Percentiles rank a stretch among this genome's conserved stretches.
These are phyloP conservation scores for Zaprionus capensis DNA, from an alignment of 1,140 invertebrate genomes.

Conservation along the genomic window DNA sequence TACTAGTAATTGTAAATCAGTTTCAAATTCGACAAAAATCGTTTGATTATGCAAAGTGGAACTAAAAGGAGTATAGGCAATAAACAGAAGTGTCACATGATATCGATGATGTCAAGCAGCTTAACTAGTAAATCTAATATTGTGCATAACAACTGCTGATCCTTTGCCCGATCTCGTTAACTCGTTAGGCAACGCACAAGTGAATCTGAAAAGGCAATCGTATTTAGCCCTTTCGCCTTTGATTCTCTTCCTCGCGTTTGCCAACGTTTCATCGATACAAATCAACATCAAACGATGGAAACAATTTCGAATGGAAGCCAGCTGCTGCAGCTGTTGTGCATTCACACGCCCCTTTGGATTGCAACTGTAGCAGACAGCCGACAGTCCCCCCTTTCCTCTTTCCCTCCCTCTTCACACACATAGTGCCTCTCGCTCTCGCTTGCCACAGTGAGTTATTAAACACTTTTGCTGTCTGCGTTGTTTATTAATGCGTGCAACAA, in stretches of 20 bases:
- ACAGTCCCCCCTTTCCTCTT: neutral
- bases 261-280: constrained; percentile 17
- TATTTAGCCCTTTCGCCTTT: neutral
- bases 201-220: neutral
- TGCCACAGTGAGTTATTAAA: constrained; percentile 63
- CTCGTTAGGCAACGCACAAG: neutral
- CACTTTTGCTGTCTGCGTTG: constrained; percentile 67
- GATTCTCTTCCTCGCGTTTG: neutral
- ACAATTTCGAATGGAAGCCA: constrained; percentile 17
- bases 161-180: constrained; percentile 3
- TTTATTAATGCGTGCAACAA: constrained; percentile 62
- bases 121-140: neutral
- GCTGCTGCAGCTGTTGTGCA: constrained; percentile 29
- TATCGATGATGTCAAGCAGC: neutral
- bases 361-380: constrained; percentile 1
- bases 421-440: neutral
- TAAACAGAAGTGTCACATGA: neutral
- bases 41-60: neutral
- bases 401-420: neutral
- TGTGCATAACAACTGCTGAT: neutral
- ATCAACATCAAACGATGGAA: constrained; percentile 30
- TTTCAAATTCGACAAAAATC: too few relatives aligned
- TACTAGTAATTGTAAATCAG: too few relatives aligned
- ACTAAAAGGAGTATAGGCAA: neutral
- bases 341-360: constrained; percentile 23